Percentiles rank a stretch among this genome's conserved stretches.
Evolutionary conservation across 2,797 vertebrate species (phyloP).

Genomic region (Champsocephalus esox): DNA sequence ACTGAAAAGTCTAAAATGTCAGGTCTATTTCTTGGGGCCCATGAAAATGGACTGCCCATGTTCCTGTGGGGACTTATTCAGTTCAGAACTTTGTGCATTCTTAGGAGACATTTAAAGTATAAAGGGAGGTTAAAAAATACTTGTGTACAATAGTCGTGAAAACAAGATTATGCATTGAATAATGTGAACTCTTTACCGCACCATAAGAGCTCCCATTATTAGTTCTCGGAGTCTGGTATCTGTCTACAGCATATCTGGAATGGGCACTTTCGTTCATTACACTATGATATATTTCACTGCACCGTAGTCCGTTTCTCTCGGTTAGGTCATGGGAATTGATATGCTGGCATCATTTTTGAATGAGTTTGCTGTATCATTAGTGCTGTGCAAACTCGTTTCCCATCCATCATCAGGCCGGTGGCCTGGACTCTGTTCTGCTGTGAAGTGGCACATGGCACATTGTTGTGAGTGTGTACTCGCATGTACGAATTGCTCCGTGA

Average conservation of each 20-base stretch:
- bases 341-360: constrained; percentile 32
- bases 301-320: constrained; percentile 33
- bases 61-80: constrained; percentile 13
- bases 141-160: neutral
- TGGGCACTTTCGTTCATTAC: constrained; percentile 29
- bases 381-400: constrained; percentile 25
- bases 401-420: constrained; percentile 35
- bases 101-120: constrained; percentile 6
- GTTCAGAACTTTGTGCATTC: neutral
- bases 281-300: constrained; percentile 32
- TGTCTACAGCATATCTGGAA: constrained; percentile 46
- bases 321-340: constrained; percentile 43
- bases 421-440: constrained; percentile 50
- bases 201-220: constrained; percentile 21
- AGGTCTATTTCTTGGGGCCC: constrained; percentile 28
- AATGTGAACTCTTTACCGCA: neutral
- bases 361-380: constrained; percentile 32
- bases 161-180: constrained; percentile 5
- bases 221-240: constrained; percentile 22
- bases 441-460: constrained; percentile 37
- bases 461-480: constrained; percentile 24
- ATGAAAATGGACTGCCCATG: constrained; percentile 16
- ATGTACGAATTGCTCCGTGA: constrained; percentile 39
- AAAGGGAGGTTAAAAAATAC: neutral
- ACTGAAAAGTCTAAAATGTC: constrained; percentile 20